Base-by-base conservation (phyloP, 2,797 vertebrate species). In the Lithobates sylvaticus region DNA sequence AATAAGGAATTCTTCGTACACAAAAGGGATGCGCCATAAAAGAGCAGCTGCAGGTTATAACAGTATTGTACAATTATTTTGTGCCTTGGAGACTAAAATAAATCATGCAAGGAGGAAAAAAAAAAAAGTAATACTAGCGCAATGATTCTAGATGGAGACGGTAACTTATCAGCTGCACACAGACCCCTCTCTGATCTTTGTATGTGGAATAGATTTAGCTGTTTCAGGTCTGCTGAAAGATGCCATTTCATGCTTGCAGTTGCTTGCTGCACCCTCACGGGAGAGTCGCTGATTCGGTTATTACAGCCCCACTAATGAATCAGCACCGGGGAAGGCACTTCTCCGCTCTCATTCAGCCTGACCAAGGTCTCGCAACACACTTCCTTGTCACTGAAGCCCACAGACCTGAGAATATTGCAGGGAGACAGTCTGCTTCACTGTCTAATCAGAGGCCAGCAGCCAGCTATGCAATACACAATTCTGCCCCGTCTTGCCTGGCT, bases 171-270 rank as follows among this genome's bases (percentile, higher is more conserved):
- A 42, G 69, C 34, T 18, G 69, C 47, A 39, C 79, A 36, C 78
- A 64, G 80, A 82, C 36, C 32, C 69, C 69, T 73, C 50, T 10
- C 69, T 74, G n/a, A 82, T 82, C 70, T 67, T 32, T 6, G 10
- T 15, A 47, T 47, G 44, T 23, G 27, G 15, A 83, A 67, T 83
- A 76, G 29, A 76, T 61, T 76, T 54, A 34, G 61, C 27, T 39
- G 8, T 50, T 21, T 6, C 4, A 29, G 82, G 58, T 76, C 74
- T 29, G 44, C 10, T 36, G 64, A 54, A 83, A 76, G 64, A 65
- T n/a, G 42, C 29, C 58, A 84, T 76, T 84, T 84, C 73, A 77
- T 70, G 74, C 73, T 69, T 69, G 82, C 42, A 83, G 81, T 83
- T 83, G 47, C 75, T 18, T 76, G 42, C 81, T 64, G 81, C 15